Base-by-base conservation (phyloP, 2,113 vertebrate genomes). In the Malurus alboscapulatus region DNA sequence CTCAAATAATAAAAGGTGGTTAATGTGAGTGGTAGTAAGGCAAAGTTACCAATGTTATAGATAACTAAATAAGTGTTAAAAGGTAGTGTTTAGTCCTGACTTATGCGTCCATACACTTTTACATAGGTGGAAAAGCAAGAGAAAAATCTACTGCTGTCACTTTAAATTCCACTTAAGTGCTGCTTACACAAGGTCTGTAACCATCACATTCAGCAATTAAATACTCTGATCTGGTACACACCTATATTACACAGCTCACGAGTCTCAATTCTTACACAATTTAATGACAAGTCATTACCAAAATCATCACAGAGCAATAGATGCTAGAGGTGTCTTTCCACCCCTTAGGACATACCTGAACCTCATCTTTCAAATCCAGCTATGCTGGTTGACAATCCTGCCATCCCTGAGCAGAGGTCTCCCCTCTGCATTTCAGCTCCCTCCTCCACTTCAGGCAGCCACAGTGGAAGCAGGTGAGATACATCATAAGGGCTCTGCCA, bases 351-450 rank as follows among this genome's bases (percentile, higher is more conserved):
- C 27, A 24, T 24, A 71, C 32, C 20, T 51, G 36, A 91, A 58
- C 22, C 47, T n/a, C 14, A 50, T 45, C 47, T 58, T 82, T 58
- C 42, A 87, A 67, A 12, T 29, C 44, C 34, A 50, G n/a, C 27
- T 80, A 26, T 53, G 40, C 8, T 61, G 42, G 14, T 7, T 57
- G n/a, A 53, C 50, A 72, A 7, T 21, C 47, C 27, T 0, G 0
- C 24, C 14, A 10, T 59, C 24, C 45, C 26, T 29, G 19, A 55
- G 32, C 29, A 40, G 5, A 40, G 15, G 20, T 73, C 54, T 59
- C 20, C 29, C 20, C 18, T 89, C 66, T 29, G 29, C 30, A 48
- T 42, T 57, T 84, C n/a, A 50, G n/a, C 59, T 48, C 50, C 36
- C 45, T 73, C 34, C 82, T 65, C 9, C 45, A 65, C 42, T 34